Evolutionary conservation across 1,140 invertebrate species (phyloP).

Genomic region (Rhagoletis pomonella): DNA sequence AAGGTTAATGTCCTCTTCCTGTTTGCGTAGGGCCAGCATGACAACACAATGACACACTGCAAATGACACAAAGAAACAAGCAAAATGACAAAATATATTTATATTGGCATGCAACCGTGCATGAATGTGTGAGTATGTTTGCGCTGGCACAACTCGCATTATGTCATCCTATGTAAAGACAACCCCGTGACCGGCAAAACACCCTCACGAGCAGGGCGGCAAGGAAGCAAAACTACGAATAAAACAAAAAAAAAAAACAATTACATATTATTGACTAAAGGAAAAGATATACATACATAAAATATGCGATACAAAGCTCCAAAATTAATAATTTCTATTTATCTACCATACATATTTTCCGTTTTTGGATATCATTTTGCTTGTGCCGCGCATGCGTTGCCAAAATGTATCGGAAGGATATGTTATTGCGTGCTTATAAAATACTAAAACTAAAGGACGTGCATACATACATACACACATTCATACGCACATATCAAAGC

Average conservation of each 20-base stretch:
- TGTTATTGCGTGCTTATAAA: constrained; percentile 18
- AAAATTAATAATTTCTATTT: neutral
- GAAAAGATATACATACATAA: neutral
- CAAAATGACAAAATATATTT: no score
- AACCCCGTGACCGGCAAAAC: neutral
- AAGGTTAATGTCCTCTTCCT: constrained; percentile 45
- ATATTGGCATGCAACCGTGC: no score
- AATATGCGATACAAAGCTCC: neutral
- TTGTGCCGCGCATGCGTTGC: neutral
- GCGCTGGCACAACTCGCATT: neutral
- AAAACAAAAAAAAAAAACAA: neutral
- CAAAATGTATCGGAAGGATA: neutral
- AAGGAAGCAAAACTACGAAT: neutral
- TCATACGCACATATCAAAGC: neutral
- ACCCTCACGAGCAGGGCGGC: neutral
- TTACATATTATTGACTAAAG: neutral
- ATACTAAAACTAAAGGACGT: neutral
- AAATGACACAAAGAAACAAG: neutral
- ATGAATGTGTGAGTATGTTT: no score
- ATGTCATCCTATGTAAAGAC: neutral
- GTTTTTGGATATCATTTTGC: neutral
- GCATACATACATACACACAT: neutral
- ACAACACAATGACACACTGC: neutral
- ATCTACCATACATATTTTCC: no score
- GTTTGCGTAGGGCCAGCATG: constrained; percentile 4